Base-by-base conservation (phyloP, 1,140 invertebrate species). In the Drosophila mayri region DNA sequence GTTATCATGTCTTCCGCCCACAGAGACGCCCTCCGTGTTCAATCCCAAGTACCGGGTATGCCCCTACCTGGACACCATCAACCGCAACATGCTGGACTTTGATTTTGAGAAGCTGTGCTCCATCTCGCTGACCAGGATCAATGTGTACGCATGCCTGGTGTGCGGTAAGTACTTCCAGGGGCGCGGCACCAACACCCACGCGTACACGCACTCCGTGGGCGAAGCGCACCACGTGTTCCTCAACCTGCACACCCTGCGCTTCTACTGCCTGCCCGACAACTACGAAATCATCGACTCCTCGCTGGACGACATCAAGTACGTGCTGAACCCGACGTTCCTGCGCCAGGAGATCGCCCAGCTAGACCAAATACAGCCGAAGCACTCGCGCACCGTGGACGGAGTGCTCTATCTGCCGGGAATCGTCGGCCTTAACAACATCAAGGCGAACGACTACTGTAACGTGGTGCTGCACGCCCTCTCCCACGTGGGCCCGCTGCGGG, bases 61-160 rank as follows among this genome's bases (percentile, higher is more conserved):
- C 93, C 98, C 99, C 3, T 99, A 99, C 92, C 93, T 99, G 71
- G 99, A 99, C 90, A 99, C 98, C 18, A 99, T 99, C 47, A 99
- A 99, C 93, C 95, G 98, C 54, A 98, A 98, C 92, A 96, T 99
- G 76, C 93, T 99, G 54, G 99, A 99, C 94, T 99, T 99, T 95
- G 99, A 99, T 94, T 99, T 99, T 95, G 99, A 99, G 93, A 99
- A 99, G 93, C 93, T 99, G 5, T 99, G 99, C 93, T 99, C 98
- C 1, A 96, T 99, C 22, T 99, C 99, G 4, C 93, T 99, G 44
- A 99, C 98, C 1, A 96, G 99, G 91, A 99, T 99, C 59, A 99
- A 99, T 95, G 99, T 99, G 25, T 99, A 99, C 93, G 99, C 99
- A n/a, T 99, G 99, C 93, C 94, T 99, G 37, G 98, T 99, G 3